Base-by-base conservation (phyloP, 2,888 invertebrate species). In the Drosophila mayaguana region DNA sequence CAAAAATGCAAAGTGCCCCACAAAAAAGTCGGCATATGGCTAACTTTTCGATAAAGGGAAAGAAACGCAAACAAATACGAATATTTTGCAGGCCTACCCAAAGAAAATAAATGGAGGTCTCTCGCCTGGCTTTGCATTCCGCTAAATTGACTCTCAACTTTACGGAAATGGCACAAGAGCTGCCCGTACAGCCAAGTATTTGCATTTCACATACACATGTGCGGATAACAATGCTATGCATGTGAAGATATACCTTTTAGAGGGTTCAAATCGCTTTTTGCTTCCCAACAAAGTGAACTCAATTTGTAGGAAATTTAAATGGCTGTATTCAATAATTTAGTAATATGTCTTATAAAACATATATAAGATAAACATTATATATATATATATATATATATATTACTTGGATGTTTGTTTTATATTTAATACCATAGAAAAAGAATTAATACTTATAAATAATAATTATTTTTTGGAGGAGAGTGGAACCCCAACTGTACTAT, bases 101-200 rank as follows among this genome's bases (percentile, higher is more conserved):
- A 40, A 51, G 18, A 55, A 64, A 72, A 64, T 67, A 79, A 75
- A 65, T 63, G 75, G 75, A 80, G 56, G 72, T 56, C 50, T 64
- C 72, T 75, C 60, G 63, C 53, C 53, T 50, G 53, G 63, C 63
- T 75, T 63, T 63, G 48, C 73, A 81, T 87, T 86, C 84, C 81
- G 71, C 87, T 81, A 83, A 84, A 84, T 84, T 84, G 79, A 77
- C 65, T 89, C 67, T 71, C 64, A 80, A 76, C 63, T 76, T 80
- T 82, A 79, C 59, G 76, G 70, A 62, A 60, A 57, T 60, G 65
- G 64, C 48, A 65, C 36, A 56, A 50, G 28, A 85, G 67, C 80
- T 64, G 63, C 25, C 32, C 40, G 32, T 8, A 38, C 9, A 32
- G 18, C 36, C 38, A 18, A 42, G 55, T 60, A 25, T 36, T 50